Conservation (phyloP, 2,888 invertebrate species). For the Mesoligia furuncula region DNA sequence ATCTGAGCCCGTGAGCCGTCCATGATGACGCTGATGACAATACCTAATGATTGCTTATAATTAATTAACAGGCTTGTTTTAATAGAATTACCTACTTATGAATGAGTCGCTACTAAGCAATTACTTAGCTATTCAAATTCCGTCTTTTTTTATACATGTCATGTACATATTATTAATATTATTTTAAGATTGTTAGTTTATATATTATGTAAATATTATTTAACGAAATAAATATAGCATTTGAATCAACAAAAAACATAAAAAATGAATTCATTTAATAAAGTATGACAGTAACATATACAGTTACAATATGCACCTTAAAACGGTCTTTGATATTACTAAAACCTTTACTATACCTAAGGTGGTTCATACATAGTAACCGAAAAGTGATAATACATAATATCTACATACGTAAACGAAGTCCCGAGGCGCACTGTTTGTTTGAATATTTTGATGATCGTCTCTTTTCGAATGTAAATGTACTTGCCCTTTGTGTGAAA, state of each 20-base stretch:
- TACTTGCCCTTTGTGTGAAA: slow-evolving; percentile 49
- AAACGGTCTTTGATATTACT: not conserved
- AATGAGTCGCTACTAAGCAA: slow-evolving; percentile 32
- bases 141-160: not conserved
- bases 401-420: slow-evolving; percentile 39
- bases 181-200: not conserved
- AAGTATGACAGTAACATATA: not conserved
- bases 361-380: slow-evolving; percentile 12
- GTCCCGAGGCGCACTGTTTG: slow-evolving; percentile 45
- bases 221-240: not conserved
- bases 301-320: not conserved
- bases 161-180: not conserved
- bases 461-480: slow-evolving; percentile 57
- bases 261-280: too few species aligned
- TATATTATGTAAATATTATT: not conserved
- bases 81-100: slow-evolving; percentile 8
- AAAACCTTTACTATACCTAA: slow-evolving; percentile 7
- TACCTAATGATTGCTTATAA: slow-evolving; percentile 3
- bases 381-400: slow-evolving; percentile 25
- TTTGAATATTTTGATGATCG: slow-evolving; percentile 56
- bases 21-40: not conserved
- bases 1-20: not conserved
- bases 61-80: not conserved
- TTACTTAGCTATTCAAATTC: slow-evolving; percentile 52
- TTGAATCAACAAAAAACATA: not conserved